A percentile compares a stretch with the other conserved stretches of the same genome.
phyloP scores from a whole-genome alignment of 2,888 invertebrate species.

The Cetonia aurata region DNA sequence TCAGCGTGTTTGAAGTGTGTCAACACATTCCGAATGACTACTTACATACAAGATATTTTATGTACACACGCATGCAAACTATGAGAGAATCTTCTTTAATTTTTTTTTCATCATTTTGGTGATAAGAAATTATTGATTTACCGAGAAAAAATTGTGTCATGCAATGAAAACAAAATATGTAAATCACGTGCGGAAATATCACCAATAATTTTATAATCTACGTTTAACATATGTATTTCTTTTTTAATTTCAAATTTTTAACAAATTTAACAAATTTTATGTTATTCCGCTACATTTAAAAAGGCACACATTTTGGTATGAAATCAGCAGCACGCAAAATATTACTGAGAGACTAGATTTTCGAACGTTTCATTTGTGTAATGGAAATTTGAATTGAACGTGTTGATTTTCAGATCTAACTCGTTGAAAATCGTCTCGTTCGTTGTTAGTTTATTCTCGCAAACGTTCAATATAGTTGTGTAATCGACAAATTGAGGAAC shows the following conservation, averaged over 20 bases:
- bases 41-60: too few species aligned
- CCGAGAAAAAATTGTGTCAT: background rate
- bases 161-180: background rate
- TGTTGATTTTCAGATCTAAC: constrained; percentile 62
- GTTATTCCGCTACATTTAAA: constrained; percentile 22
- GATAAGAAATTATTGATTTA: background rate
- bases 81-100: too few species aligned
- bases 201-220: background rate
- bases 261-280: constrained; percentile 43
- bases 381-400: constrained; percentile 50
- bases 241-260: background rate
- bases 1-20: too few species aligned
- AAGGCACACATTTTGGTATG: constrained; percentile 50
- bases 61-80: too few species aligned
- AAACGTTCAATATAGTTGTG: constrained; percentile 59
- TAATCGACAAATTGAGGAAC: constrained; percentile 62
- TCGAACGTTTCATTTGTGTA: constrained; percentile 49
- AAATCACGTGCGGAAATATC: constrained; percentile 1
- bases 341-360: constrained; percentile 43
- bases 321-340: constrained; percentile 23
- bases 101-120: too few species aligned
- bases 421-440: constrained; percentile 61
- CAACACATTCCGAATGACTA: too few species aligned
- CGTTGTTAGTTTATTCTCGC: constrained; percentile 58
- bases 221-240: background rate